These are phyloP conservation scores for Troides helena DNA, from an alignment of 2,888 invertebrate genomes.

Conservation along the genomic window DNA sequence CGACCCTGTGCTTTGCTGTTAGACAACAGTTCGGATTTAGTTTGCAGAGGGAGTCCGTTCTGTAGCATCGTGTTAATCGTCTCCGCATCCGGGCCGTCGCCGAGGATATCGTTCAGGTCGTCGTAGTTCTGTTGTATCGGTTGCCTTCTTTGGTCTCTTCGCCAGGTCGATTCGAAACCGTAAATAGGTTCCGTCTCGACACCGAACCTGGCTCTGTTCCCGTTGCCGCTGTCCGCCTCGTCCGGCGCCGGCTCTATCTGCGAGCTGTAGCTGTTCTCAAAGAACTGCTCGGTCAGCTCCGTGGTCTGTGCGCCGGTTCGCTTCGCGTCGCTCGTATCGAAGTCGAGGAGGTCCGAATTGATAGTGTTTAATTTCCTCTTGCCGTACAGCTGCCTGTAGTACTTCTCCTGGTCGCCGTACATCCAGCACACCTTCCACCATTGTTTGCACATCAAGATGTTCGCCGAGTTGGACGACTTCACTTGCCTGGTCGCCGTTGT, in stretches of 20 bases:
- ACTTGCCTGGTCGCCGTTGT: slow-evolving; percentile 76
- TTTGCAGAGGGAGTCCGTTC: slow-evolving; percentile 66
- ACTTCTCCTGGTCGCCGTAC: slow-evolving; percentile 91
- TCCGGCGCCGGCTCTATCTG: slow-evolving; percentile 70
- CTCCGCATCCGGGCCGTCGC: slow-evolving; percentile 56
- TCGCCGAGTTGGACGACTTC: slow-evolving; percentile 81
- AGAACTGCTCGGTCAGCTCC: slow-evolving; percentile 74
- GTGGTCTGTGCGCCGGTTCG: slow-evolving; percentile 75
- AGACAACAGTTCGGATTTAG: slow-evolving; percentile 50
- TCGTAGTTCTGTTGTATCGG: slow-evolving; percentile 70
- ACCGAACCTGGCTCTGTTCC: slow-evolving; percentile 48
- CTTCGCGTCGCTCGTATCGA: slow-evolving; percentile 60
- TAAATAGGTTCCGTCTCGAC: slow-evolving; percentile 66
- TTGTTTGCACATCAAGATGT: slow-evolving; percentile 90
- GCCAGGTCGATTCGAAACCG: slow-evolving; percentile 68
- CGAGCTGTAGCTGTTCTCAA: slow-evolving; percentile 55
- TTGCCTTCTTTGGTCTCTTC: slow-evolving; percentile 77
- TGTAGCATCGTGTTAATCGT: slow-evolving; percentile 68
- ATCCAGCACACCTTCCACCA: slow-evolving; percentile 96
- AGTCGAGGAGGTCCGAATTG: slow-evolving; percentile 58
- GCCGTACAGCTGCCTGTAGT: slow-evolving; percentile 90
- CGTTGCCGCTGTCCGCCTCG: slow-evolving; percentile 39
- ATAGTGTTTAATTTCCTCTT: slow-evolving; percentile 73
- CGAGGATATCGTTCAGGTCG: slow-evolving; percentile 65
- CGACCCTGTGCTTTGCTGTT: slow-evolving; percentile 66